phyloP scores from a whole-genome alignment of 2,113 vertebrate species.

The Tyrannus savana region DNA sequence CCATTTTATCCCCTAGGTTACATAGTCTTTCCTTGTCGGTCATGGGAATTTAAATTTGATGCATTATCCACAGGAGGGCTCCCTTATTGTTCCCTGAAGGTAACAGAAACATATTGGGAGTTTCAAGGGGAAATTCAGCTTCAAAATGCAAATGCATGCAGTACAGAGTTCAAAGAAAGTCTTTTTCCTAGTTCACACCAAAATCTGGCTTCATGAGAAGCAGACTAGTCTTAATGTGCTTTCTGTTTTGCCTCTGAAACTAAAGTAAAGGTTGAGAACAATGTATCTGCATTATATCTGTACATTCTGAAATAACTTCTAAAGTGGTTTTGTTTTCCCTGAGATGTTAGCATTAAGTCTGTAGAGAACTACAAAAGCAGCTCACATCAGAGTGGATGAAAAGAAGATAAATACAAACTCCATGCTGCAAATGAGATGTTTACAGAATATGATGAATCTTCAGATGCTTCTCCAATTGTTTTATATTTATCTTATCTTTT shows the following conservation, averaged over 20 bases:
- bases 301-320: not conserved
- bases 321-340: not conserved
- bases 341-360: not conserved
- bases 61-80: conserved; percentile 52
- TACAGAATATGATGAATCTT: not conserved
- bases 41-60: conserved; percentile 49
- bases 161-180: conserved; percentile 13
- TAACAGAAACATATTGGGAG: conserved; percentile 36
- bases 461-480: not conserved
- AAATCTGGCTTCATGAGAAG: conserved; percentile 2
- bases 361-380: conserved; percentile 33
- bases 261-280: not conserved
- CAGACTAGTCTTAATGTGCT: not conserved
- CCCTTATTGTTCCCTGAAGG: conserved; percentile 52
- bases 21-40: conserved; percentile 16
- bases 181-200: conserved; percentile 5
- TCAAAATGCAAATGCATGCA: conserved; percentile 52
- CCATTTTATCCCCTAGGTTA: conserved; percentile 35
- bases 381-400: not conserved
- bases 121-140: conserved; percentile 33
- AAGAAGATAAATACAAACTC: conserved; percentile 28
- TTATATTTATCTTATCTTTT: not conserved
- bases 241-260: conserved; percentile 41
- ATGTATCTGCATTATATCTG: not conserved
- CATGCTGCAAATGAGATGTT: conserved; percentile 20